Percentiles rank a stretch among this genome's conserved stretches.
Conservation (phyloP, 2,113 vertebrate genomes). For the Galemys pyrenaicus region DNA sequence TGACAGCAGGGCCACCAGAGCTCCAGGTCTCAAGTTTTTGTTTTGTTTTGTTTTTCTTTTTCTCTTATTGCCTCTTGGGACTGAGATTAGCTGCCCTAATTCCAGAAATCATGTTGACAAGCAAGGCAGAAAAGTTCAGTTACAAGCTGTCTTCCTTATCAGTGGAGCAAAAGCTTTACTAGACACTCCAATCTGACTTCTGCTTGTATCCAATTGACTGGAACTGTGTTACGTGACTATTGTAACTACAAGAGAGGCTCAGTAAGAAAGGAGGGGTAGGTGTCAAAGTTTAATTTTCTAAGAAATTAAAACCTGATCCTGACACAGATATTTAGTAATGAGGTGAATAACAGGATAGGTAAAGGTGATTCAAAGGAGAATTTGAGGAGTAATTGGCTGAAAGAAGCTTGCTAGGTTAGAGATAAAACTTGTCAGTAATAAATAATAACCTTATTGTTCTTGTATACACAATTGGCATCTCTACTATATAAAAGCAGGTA, state of each 20-base stretch:
- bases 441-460: not conserved
- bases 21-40: not conserved
- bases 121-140: not conserved
- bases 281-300: not conserved
- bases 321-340: not conserved
- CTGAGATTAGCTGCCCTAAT: not conserved
- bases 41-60: not conserved
- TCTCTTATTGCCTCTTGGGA: not conserved
- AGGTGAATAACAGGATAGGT: not conserved
- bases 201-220: not conserved
- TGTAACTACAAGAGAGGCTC: not conserved
- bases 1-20: not conserved
- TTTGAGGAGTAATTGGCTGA: not conserved
- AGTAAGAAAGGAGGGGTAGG: not conserved
- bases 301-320: not conserved
- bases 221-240: not conserved
- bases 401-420: not conserved
- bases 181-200: not conserved
- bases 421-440: not conserved
- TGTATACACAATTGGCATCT: not conserved
- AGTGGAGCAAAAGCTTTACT: not conserved
- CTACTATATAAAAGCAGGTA: not conserved
- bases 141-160: not conserved
- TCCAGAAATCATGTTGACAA: constrained; percentile 15
- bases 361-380: not conserved